These are phyloP conservation scores for Megastigmus dorsalis DNA, from an alignment of 2,888 invertebrate species.

Conservation along the genomic window DNA sequence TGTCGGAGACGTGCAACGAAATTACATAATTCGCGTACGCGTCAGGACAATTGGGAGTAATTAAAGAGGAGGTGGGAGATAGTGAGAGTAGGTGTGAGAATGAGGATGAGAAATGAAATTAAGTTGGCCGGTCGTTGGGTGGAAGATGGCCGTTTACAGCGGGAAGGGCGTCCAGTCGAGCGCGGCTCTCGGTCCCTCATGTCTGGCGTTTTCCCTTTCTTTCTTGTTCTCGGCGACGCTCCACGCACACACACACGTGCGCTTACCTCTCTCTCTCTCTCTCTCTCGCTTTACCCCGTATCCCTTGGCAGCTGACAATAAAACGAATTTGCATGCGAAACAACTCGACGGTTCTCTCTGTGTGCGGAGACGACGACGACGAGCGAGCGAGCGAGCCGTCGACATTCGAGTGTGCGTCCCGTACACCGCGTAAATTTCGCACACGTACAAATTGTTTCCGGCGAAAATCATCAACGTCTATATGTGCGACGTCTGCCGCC, in stretches of 20 bases:
- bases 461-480: slow-evolving; percentile 61
- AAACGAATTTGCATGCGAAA: slow-evolving; percentile 73
- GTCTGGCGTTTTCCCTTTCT: slow-evolving; percentile 59
- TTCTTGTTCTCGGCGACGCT: slow-evolving; percentile 51
- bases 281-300: too few relatives aligned
- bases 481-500: slow-evolving; percentile 16
- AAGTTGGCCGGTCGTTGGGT: slow-evolving; percentile 62
- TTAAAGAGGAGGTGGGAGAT: slow-evolving; percentile 66
- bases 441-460: slow-evolving; percentile 63
- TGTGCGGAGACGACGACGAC: not conserved
- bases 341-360: slow-evolving; percentile 60
- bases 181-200: slow-evolving; percentile 50
- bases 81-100: not conserved
- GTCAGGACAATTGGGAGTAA: slow-evolving; percentile 70
- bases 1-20: slow-evolving; percentile 60
- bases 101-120: slow-evolving; percentile 66
- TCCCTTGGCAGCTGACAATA: slow-evolving; percentile 64
- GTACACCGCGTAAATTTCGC: slow-evolving; percentile 63
- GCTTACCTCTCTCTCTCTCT: slow-evolving; percentile 37
- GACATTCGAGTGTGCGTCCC: slow-evolving; percentile 57
- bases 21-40: slow-evolving; percentile 71
- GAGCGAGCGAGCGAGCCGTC: slow-evolving; percentile 50
- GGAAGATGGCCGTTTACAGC: slow-evolving; percentile 70
- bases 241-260: slow-evolving; percentile 17
- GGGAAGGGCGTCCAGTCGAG: slow-evolving; percentile 64